These are phyloP conservation scores for Babylonia areolata DNA, from an alignment of 1,140 invertebrate genomes.

Conservation along the genomic window DNA sequence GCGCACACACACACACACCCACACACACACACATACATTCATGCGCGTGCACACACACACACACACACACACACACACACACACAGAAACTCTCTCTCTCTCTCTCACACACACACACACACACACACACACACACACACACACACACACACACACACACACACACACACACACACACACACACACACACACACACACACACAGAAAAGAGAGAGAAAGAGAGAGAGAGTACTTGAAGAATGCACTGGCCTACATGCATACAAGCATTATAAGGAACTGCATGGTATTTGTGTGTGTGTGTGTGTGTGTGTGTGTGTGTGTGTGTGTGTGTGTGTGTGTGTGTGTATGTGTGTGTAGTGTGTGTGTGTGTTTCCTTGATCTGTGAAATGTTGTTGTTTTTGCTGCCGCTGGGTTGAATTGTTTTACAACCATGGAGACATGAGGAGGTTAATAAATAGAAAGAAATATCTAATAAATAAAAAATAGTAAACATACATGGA, in stretches of 20 bases:
- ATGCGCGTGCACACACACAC: background rate
- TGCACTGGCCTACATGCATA: too few species aligned
- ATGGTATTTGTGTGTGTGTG: background rate
- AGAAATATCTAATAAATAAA: too few species aligned
- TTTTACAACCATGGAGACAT: too few species aligned
- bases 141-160: background rate
- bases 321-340: background rate
- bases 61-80: background rate
- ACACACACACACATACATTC: background rate
- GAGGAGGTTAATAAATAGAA: too few species aligned
- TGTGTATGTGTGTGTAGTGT: background rate
- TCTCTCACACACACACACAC: constrained; percentile 9
- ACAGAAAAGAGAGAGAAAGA: too few species aligned
- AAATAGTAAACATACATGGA: too few species aligned
- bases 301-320: background rate
- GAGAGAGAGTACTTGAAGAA: too few species aligned
- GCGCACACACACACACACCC: background rate
- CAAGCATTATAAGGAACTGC: too few species aligned
- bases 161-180: background rate
- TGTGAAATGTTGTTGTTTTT: too few species aligned
- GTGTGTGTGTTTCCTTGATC: constrained; percentile 1
- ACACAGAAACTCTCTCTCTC: too few species aligned
- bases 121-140: background rate
- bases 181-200: too few species aligned
- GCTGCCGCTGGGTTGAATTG: too few species aligned